phyloP scores from a whole-genome alignment of 2,888 invertebrate species.

The Meteorus colon region DNA sequence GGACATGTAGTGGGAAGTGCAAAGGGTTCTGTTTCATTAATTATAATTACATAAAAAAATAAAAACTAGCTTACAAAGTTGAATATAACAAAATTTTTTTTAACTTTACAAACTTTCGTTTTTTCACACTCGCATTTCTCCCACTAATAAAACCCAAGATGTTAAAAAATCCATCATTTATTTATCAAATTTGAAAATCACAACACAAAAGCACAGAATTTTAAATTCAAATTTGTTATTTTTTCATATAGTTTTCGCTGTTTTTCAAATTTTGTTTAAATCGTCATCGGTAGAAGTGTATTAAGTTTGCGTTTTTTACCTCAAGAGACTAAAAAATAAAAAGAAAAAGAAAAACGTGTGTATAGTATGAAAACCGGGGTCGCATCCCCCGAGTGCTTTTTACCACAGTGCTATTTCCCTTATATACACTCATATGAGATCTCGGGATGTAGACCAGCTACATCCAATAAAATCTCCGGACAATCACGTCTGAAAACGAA shows the following conservation, averaged over 20 bases:
- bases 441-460: slow-evolving; percentile 18
- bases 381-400: slow-evolving; percentile 24
- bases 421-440: background rate
- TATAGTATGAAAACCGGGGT: slow-evolving; percentile 7
- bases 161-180: no score
- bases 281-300: background rate
- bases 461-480: slow-evolving; percentile 36
- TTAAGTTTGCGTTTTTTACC: background rate
- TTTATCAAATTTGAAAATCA: no score
- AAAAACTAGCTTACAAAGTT: no score
- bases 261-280: background rate
- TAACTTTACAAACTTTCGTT: no score
- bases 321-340: background rate
- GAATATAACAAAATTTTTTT: no score
- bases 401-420: slow-evolving; percentile 5
- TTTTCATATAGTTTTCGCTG: background rate
- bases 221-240: background rate
- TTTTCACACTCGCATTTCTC: no score
- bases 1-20: no score
- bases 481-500: slow-evolving; percentile 28
- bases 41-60: no score
- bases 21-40: no score
- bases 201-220: background rate
- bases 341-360: background rate
- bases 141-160: no score